Conservation (phyloP, 2,797 vertebrate genomes). For the Bovichtus diacanthus region DNA sequence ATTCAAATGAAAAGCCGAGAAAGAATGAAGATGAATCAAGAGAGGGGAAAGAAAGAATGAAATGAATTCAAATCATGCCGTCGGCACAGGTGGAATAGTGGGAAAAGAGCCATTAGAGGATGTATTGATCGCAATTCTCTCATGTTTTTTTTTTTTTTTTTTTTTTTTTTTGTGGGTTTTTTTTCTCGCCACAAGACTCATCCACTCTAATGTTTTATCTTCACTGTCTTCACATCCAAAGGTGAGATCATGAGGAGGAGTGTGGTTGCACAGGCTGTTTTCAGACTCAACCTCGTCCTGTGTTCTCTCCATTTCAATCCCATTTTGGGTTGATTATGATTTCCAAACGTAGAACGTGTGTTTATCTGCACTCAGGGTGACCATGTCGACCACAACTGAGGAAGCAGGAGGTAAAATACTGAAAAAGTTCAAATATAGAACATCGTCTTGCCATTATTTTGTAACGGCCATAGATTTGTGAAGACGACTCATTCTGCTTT, state of each 20-base stretch:
- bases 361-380: neutral
- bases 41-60: slow-evolving; percentile 11
- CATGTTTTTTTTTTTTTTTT: slow-evolving; percentile 54
- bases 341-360: neutral
- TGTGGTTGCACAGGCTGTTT: too few species aligned
- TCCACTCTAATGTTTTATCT: slow-evolving; percentile 29
- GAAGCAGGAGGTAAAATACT: neutral
- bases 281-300: neutral
- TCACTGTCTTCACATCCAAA: slow-evolving; percentile 31
- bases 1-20: slow-evolving; percentile 63
- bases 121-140: slow-evolving; percentile 30
- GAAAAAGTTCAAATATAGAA: neutral
- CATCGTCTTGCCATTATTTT: neutral
- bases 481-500: neutral
- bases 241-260: neutral
- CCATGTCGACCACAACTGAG: neutral
- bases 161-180: slow-evolving; percentile 60
- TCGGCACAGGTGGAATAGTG: slow-evolving; percentile 35
- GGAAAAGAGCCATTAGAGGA: slow-evolving; percentile 27
- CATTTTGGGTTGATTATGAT: neutral
- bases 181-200: slow-evolving; percentile 42
- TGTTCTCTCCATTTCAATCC: neutral
- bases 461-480: neutral
- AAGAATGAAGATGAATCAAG: slow-evolving; percentile 57
- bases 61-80: slow-evolving; percentile 47